phyloP scores from a whole-genome alignment of 2,113 vertebrate species.

The Dermatemys mawii region DNA sequence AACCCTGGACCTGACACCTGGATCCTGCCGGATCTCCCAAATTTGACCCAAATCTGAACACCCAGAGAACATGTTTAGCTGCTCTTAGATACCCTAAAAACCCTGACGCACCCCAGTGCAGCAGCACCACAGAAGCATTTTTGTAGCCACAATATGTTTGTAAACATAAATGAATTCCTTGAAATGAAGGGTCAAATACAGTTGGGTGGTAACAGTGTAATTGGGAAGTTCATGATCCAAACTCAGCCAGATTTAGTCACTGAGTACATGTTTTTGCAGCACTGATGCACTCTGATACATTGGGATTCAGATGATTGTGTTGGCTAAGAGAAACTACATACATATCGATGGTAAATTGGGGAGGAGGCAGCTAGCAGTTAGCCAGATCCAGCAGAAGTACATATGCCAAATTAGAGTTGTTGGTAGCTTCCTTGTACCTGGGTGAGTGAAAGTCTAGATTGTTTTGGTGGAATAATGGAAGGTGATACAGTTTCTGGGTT shows the following conservation, averaged over 20 bases:
- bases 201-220: not conserved
- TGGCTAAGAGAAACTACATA: not conserved
- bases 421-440: not conserved
- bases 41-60: not conserved
- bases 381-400: not conserved
- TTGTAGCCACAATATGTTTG: not conserved
- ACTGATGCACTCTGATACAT: not conserved
- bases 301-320: not conserved
- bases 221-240: not conserved
- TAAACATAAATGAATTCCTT: not conserved
- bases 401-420: not conserved
- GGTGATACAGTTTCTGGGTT: not conserved
- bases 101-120: not conserved
- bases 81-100: not conserved
- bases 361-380: not conserved
- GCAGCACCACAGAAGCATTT: not conserved
- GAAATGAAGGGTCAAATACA: not conserved
- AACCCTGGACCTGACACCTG: not conserved
- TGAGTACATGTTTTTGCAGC: not conserved
- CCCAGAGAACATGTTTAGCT: not conserved
- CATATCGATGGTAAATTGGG: not conserved
- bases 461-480: not conserved
- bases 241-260: not conserved
- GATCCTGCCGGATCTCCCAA: not conserved
- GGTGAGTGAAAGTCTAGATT: not conserved